Conservation (phyloP, 2,888 invertebrate species). For the Sesia apiformis region DNA sequence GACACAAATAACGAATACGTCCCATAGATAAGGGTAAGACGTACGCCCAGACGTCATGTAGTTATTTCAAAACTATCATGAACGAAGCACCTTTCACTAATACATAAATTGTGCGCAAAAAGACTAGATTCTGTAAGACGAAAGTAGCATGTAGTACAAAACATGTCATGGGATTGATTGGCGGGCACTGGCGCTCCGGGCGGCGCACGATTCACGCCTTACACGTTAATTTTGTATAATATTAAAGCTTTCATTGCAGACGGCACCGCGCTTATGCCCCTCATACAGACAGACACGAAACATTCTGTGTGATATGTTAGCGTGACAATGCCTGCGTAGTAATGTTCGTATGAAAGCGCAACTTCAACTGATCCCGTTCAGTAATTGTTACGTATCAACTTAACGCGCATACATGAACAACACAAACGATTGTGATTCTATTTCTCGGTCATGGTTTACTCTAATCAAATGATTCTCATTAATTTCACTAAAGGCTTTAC, state of each 20-base stretch:
- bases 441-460: neutral
- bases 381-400: no score
- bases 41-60: neutral
- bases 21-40: neutral
- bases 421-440: no score
- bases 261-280: conserved; percentile 14
- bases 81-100: conserved; percentile 60
- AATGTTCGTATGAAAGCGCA: no score
- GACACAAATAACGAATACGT: conserved; percentile 43
- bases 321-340: conserved; percentile 1
- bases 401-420: no score
- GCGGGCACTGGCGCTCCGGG: neutral
- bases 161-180: conserved; percentile 45
- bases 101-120: conserved; percentile 60
- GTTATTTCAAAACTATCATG: conserved; percentile 32
- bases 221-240: conserved; percentile 27
- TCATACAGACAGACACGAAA: neutral
- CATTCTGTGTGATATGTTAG: conserved; percentile 26
- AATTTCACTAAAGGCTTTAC: neutral
- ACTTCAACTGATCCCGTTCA: neutral
- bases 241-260: conserved; percentile 54
- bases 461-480: neutral
- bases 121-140: conserved; percentile 63
- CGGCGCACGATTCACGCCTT: conserved; percentile 1
- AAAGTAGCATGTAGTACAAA: conserved; percentile 11